Evolutionary conservation across 2,113 vertebrate species (phyloP).

Genomic region (Archilochus colubris): DNA sequence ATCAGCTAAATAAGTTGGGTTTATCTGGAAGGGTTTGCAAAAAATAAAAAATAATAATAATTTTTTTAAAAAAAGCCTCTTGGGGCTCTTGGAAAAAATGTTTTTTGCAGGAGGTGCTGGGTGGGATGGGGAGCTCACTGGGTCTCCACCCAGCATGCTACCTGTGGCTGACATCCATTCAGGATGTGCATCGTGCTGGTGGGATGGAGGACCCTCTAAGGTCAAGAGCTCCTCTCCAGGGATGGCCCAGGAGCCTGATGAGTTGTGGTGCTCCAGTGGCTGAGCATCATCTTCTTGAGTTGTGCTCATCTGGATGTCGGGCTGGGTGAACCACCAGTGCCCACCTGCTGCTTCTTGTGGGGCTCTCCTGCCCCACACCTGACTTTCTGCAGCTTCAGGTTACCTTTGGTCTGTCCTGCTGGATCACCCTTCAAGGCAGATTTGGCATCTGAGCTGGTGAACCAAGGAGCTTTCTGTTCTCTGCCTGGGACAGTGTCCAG

Average conservation of each 20-base stretch:
- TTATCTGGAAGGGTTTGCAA: constrained; percentile 72
- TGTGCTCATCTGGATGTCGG: not conserved
- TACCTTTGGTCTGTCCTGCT: not conserved
- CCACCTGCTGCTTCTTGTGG: not conserved
- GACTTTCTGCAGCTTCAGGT: not conserved
- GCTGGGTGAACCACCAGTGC: not conserved
- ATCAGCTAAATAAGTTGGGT: constrained; percentile 73
- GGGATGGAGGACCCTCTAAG: not conserved
- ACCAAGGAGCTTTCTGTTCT: not conserved
- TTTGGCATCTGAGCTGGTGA: not conserved
- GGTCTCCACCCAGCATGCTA: not conserved
- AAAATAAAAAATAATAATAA: too few relatives aligned
- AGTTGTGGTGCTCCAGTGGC: not conserved
- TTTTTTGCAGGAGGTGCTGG: constrained; percentile 45
- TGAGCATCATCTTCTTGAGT: not conserved
- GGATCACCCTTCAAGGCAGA: not conserved
- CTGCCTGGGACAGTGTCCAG: constrained; percentile 4
- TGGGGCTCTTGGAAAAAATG: constrained; percentile 62
- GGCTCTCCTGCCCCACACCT: not conserved
- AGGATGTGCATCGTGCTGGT: not conserved
- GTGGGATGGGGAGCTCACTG: not conserved
- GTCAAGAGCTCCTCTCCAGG: not conserved
- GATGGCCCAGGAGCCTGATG: not conserved
- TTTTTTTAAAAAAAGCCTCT: constrained; percentile 41
- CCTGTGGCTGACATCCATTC: not conserved